Percentiles rank a stretch among this genome's conserved stretches.
Evolutionary conservation across 2,113 vertebrate genomes (phyloP).

Genomic region (Colaptes auratus): DNA sequence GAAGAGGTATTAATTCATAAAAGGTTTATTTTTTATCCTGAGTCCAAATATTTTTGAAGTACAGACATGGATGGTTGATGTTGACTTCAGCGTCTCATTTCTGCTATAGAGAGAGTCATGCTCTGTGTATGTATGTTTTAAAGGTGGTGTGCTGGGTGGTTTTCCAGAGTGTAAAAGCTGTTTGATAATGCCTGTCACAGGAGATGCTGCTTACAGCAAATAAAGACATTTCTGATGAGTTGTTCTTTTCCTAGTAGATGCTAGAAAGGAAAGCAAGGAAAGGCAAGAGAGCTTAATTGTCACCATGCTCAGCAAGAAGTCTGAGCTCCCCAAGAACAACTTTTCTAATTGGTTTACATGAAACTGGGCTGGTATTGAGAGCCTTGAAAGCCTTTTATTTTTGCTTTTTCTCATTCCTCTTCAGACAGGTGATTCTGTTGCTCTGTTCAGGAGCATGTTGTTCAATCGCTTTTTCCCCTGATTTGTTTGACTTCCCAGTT

Average conservation of each 20-base stretch:
- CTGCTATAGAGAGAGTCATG: not conserved
- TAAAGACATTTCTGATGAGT: not conserved
- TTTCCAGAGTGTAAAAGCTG: not conserved
- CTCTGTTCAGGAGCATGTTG: not conserved
- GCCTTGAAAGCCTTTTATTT: too few species aligned
- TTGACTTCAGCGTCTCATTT: not conserved
- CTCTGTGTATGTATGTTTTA: not conserved
- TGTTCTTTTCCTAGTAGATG: not conserved
- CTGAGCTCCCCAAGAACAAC: not conserved
- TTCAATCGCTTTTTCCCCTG: not conserved
- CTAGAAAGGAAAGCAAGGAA: not conserved
- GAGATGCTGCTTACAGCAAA: not conserved
- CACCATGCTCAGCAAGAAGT: not conserved
- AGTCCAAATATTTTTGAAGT: not conserved
- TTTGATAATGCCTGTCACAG: not conserved
- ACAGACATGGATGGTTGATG: fast-evolving
- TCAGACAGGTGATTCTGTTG: not conserved
- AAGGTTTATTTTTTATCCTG: not conserved
- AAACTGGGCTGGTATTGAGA: not conserved
- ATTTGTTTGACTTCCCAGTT: not conserved
- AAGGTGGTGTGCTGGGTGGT: not conserved
- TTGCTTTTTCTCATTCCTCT: too few species aligned
- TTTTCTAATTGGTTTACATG: not conserved
- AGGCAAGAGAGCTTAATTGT: not conserved
- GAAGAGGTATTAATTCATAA: not conserved